A percentile compares a stretch with the other conserved stretches of the same genome.
phyloP scores from a whole-genome alignment of 2,888 invertebrate species.

The Cephus rjabovi region DNA sequence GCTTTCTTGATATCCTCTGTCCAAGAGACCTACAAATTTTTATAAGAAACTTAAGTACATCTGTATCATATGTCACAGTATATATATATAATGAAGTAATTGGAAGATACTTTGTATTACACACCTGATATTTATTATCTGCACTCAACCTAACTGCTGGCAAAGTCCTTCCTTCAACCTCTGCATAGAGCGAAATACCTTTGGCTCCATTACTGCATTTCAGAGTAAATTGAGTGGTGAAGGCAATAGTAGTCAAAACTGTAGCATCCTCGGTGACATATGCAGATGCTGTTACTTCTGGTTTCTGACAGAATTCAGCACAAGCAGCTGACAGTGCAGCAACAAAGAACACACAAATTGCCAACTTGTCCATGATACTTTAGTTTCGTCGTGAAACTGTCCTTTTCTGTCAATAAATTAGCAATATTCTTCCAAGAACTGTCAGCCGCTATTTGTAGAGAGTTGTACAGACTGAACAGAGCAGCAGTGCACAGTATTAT shows the following conservation, averaged over 20 bases:
- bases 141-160: conserved; percentile 83
- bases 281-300: conserved; percentile 79
- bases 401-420: background rate
- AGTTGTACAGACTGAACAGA: background rate
- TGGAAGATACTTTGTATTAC: background rate
- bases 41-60: conserved; percentile 39
- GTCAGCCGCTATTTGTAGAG: background rate
- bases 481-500: background rate
- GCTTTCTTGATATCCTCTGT: conserved; percentile 88
- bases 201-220: conserved; percentile 79
- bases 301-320: conserved; percentile 70
- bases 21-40: conserved; percentile 84
- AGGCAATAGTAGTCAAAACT: conserved; percentile 89
- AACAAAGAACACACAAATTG: background rate
- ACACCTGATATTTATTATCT: conserved; percentile 86
- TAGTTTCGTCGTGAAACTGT: background rate
- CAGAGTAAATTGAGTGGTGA: conserved; percentile 89
- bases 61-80: background rate
- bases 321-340: conserved; percentile 27
- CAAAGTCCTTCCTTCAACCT: conserved; percentile 86
- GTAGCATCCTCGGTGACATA: conserved; percentile 95
- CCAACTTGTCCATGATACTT: background rate
- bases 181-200: conserved; percentile 86
- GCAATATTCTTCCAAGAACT: background rate
- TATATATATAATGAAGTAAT: background rate